These are phyloP conservation scores for Periparus ater DNA, from an alignment of 2,797 vertebrate species.

Conservation along the genomic window DNA sequence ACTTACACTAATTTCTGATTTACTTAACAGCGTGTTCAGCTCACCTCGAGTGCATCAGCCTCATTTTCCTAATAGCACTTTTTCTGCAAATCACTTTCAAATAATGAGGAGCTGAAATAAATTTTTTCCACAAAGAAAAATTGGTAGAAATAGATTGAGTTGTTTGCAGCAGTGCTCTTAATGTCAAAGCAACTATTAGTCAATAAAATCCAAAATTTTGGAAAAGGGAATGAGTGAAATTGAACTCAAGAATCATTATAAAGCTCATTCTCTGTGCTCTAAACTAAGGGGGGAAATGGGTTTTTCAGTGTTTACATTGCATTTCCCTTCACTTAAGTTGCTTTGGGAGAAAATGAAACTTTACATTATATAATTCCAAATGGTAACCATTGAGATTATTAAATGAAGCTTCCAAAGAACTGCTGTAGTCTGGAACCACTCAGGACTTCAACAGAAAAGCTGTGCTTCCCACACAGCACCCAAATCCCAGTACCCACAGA, in stretches of 20 bases:
- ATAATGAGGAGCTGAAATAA: conserved; percentile 30
- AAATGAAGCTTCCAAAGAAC: background rate
- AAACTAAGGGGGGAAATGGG: background rate
- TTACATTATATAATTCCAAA: background rate
- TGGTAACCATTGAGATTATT: background rate
- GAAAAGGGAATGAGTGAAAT: background rate
- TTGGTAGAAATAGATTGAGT: background rate
- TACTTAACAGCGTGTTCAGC: background rate
- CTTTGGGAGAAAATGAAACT: background rate
- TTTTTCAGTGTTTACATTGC: background rate
- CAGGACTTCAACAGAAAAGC: background rate
- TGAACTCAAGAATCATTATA: background rate
- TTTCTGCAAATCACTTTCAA: conserved; percentile 19
- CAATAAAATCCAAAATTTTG: background rate
- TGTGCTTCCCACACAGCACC: background rate
- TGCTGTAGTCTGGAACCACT: background rate
- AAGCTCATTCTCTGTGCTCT: background rate
- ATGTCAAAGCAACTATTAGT: background rate
- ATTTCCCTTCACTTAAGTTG: background rate
- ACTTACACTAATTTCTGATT: conserved; percentile 22
- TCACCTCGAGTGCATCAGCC: background rate
- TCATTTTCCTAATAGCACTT: background rate
- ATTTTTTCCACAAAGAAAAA: conserved; percentile 8
- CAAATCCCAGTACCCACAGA: background rate
- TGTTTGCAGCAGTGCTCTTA: background rate